Conservation (phyloP, 2,797 vertebrate genomes). For the Argyrosomus regius region DNA sequence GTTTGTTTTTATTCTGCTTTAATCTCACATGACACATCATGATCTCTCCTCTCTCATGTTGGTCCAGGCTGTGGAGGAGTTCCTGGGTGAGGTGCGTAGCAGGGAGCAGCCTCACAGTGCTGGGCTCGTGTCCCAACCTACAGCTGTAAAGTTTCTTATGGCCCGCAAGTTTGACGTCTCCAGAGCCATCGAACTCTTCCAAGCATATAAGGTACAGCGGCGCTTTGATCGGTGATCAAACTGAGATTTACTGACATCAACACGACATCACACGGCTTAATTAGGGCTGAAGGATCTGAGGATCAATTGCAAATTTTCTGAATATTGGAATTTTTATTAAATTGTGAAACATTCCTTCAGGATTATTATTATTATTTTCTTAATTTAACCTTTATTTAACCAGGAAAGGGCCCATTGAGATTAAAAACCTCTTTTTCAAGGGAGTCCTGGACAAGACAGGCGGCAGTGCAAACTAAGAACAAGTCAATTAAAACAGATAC, state of each 20-base stretch:
- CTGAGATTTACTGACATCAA: not conserved
- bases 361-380: too few relatives aligned
- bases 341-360: not conserved
- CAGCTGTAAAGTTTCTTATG: slow-evolving; percentile 91
- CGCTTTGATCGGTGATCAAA: not conserved
- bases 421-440: too few relatives aligned
- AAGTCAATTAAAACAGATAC: too few relatives aligned
- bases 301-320: not conserved
- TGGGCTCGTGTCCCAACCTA: slow-evolving; percentile 87
- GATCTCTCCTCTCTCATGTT: slow-evolving; percentile 8
- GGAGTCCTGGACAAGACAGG: too few relatives aligned
- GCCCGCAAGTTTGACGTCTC: slow-evolving; percentile 90
- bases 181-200: slow-evolving; percentile 89
- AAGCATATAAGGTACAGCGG: slow-evolving; percentile 88
- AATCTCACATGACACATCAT: not conserved
- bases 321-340: not conserved
- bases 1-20: not conserved
- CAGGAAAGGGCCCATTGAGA: too few relatives aligned
- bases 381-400: too few relatives aligned
- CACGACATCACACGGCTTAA: not conserved
- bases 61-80: slow-evolving; percentile 88
- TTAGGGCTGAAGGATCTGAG: not conserved
- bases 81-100: slow-evolving; percentile 86
- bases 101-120: slow-evolving; percentile 87
- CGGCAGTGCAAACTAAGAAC: too few relatives aligned